These are phyloP conservation scores for Phoenicopterus ruber DNA, from an alignment of 2,113 vertebrate genomes.

Conservation along the genomic window DNA sequence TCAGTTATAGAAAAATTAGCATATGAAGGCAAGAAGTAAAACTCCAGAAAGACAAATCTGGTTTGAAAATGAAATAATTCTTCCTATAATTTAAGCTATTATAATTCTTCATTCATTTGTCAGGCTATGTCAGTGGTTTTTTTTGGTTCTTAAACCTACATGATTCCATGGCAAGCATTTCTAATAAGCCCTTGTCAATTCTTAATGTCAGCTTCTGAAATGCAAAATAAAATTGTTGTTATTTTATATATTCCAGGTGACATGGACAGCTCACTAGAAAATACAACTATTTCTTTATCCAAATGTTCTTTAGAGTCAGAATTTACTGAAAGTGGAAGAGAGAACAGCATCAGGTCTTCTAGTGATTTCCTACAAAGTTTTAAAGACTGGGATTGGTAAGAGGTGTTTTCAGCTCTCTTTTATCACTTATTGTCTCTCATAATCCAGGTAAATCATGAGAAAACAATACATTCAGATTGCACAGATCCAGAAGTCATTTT, in stretches of 20 bases:
- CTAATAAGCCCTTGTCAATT: not conserved
- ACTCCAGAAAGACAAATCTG: not conserved
- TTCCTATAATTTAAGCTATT: not conserved
- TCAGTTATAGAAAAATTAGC: not conserved
- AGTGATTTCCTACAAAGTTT: constrained; percentile 29
- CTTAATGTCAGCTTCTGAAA: not conserved
- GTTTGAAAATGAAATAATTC: not conserved
- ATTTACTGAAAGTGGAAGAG: constrained; percentile 11
- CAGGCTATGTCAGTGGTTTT: not conserved
- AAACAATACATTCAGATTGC: not conserved
- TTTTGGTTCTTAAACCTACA: not conserved
- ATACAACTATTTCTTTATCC: constrained; percentile 34
- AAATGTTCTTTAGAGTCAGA: constrained; percentile 24
- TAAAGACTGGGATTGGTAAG: constrained; percentile 65
- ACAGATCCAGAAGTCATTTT: not conserved
- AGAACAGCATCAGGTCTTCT: constrained; percentile 1
- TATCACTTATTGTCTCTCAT: not conserved
- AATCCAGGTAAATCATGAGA: not conserved
- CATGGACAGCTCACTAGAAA: constrained; percentile 48
- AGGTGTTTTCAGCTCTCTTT: not conserved
- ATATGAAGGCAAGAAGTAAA: not conserved
- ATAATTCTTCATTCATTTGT: not conserved
- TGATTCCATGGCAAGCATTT: not conserved
- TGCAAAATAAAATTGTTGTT: not conserved
- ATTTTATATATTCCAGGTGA: constrained; percentile 34